phyloP scores from a whole-genome alignment of 2,888 invertebrate species.

The Stenolophus ochropezus region DNA sequence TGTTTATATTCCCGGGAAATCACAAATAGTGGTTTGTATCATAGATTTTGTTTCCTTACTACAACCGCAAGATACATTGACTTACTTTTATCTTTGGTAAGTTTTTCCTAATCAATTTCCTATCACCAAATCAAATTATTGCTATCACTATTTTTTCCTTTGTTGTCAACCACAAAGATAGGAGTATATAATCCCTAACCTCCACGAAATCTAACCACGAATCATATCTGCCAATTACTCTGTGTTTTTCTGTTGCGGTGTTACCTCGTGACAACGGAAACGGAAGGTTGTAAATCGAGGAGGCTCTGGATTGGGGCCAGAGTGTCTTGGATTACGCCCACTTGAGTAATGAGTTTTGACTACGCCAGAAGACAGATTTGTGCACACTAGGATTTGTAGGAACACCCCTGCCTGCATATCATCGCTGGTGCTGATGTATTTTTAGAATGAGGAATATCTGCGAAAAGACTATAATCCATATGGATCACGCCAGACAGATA shows the following conservation, averaged over 20 bases:
- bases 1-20: too few species aligned
- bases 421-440: not conserved
- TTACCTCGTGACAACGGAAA: constrained; percentile 39
- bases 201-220: not conserved
- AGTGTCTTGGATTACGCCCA: constrained; percentile 36
- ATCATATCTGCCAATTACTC: not conserved
- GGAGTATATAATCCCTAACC: not conserved
- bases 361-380: constrained; percentile 38
- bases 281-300: constrained; percentile 20
- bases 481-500: not conserved
- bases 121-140: not conserved
- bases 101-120: not conserved
- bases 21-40: too few species aligned
- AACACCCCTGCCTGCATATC: not conserved
- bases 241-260: constrained; percentile 18
- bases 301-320: constrained; percentile 14
- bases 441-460: not conserved
- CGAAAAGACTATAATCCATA: not conserved
- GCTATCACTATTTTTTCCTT: not conserved
- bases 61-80: too few species aligned
- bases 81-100: too few species aligned
- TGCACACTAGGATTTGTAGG: constrained; percentile 5
- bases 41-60: too few species aligned
- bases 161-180: not conserved
- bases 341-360: constrained; percentile 36